Percentiles rank a stretch among this genome's conserved stretches.
Evolutionary conservation across 2,113 vertebrate genomes (phyloP).

Genomic region (Paradisaea rubra): DNA sequence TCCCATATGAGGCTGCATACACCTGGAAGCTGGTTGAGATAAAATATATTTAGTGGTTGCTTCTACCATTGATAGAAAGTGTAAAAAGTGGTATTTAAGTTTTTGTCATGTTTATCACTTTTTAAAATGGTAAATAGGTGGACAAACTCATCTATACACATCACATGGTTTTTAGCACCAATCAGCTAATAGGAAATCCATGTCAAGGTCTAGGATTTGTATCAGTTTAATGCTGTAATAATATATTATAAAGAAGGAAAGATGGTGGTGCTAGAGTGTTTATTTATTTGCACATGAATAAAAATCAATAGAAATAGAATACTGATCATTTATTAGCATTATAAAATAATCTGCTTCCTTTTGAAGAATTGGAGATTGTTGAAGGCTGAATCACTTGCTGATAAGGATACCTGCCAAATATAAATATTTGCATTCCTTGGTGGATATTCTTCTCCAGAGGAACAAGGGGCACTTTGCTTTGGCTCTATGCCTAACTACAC

Average conservation of each 20-base stretch:
- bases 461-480: not conserved
- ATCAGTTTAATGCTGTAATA: not conserved
- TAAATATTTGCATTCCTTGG: constrained; percentile 52
- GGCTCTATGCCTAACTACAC: not conserved
- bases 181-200: not conserved
- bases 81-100: not conserved
- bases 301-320: not conserved
- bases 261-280: not conserved
- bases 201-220: not conserved
- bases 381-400: not conserved
- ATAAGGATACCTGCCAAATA: constrained; percentile 5
- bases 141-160: not conserved
- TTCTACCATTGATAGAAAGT: not conserved
- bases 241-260: not conserved
- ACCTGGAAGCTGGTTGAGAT: not conserved
- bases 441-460: not conserved
- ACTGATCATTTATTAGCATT: not conserved
- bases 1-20: accelerated
- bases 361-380: not conserved
- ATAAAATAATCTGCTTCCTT: not conserved
- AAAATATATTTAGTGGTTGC: not conserved
- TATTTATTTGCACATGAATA: not conserved
- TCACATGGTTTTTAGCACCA: not conserved
- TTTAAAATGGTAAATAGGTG: not conserved
- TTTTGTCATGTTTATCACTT: not conserved